These are phyloP conservation scores for Lissocephala sabroskyi DNA, from an alignment of 2,888 invertebrate species.

Conservation along the genomic window DNA sequence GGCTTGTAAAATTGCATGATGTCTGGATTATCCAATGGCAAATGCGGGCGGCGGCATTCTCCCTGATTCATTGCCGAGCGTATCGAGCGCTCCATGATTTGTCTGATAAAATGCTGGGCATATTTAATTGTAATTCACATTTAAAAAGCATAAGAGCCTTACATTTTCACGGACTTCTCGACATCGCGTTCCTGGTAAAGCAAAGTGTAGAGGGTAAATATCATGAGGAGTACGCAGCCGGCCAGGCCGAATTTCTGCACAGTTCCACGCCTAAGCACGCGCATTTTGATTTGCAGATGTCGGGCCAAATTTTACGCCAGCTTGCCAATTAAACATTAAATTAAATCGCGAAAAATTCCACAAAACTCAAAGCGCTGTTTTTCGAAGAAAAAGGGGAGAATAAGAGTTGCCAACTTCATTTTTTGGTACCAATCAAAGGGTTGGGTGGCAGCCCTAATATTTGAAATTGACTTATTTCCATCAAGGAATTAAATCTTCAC, in stretches of 20 bases:
- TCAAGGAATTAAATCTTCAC: too few relatives aligned
- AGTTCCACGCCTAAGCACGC: constrained; percentile 37
- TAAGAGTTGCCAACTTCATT: too few relatives aligned
- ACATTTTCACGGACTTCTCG: constrained; percentile 47
- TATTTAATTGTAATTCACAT: constrained; percentile 7
- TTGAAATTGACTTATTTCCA: too few relatives aligned
- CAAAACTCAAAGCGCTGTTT: too few relatives aligned
- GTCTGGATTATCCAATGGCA: constrained; percentile 80
- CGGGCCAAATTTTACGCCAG: neutral
- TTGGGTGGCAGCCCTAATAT: too few relatives aligned
- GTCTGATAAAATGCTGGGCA: constrained; percentile 57
- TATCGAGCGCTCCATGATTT: constrained; percentile 73
- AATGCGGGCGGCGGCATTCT: constrained; percentile 78
- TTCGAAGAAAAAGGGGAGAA: too few relatives aligned
- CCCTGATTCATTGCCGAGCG: constrained; percentile 71
- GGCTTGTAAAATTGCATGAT: constrained; percentile 81
- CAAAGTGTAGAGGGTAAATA: constrained; percentile 30
- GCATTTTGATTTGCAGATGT: constrained; percentile 32
- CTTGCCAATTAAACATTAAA: too few relatives aligned
- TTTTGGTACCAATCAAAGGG: too few relatives aligned
- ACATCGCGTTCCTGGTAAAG: constrained; percentile 32
- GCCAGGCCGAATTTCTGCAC: constrained; percentile 35
- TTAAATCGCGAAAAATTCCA: too few relatives aligned
- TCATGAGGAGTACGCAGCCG: constrained; percentile 8
- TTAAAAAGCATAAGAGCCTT: constrained; percentile 17